These are phyloP conservation scores for Calliopsis andreniformis DNA, from an alignment of 1,140 invertebrate species.

Conservation along the genomic window DNA sequence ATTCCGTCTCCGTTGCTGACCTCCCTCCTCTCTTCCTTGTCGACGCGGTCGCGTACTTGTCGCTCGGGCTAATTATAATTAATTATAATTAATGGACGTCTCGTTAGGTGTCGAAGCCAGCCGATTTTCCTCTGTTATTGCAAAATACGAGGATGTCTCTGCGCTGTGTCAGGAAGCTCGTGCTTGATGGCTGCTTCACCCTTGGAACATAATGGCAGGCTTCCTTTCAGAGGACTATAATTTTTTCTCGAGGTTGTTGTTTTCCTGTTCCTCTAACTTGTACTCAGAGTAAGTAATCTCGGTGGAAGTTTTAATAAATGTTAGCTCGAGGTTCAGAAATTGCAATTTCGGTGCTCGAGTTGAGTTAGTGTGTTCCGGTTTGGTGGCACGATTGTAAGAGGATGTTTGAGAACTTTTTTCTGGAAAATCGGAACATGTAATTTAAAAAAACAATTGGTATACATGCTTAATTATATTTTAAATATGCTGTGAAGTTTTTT, in stretches of 20 bases:
- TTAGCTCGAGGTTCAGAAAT: too few species aligned
- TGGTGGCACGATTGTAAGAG: too few species aligned
- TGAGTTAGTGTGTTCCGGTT: too few species aligned
- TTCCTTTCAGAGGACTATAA: too few species aligned
- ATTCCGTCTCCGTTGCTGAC: neutral
- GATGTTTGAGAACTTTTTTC: too few species aligned
- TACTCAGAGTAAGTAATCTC: too few species aligned
- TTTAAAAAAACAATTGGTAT: too few species aligned
- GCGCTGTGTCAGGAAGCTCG: neutral
- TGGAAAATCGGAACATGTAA: too few species aligned
- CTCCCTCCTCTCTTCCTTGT: neutral
- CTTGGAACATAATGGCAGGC: neutral
- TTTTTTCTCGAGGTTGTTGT: neutral
- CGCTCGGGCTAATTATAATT: conserved; percentile 16
- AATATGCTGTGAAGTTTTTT: too few species aligned
- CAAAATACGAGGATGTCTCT: neutral
- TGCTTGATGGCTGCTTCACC: conserved; percentile 12
- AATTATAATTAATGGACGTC: conserved; percentile 29
- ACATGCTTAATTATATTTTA: too few species aligned
- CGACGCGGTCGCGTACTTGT: neutral
- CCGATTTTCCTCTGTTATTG: neutral
- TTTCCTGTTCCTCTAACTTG: neutral
- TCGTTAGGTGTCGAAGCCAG: neutral
- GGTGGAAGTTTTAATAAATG: neutral
- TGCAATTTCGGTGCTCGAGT: too few species aligned